Evolutionary conservation across 2,113 vertebrate species (phyloP).

Genomic region (Spilogale gracilis): DNA sequence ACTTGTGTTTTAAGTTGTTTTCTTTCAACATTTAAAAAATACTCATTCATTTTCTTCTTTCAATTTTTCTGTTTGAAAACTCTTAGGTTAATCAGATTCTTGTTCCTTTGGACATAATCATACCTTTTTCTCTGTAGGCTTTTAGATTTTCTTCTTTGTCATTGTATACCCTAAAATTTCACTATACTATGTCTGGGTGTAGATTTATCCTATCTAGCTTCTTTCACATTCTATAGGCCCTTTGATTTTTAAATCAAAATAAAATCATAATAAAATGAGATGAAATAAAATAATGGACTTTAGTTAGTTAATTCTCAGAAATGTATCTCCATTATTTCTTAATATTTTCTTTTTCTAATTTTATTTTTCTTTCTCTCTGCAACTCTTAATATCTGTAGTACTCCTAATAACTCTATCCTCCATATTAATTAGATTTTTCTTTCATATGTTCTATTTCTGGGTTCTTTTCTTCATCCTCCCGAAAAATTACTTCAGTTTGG

Average conservation of each 20-base stretch:
- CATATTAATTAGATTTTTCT: slow-evolving; percentile 12
- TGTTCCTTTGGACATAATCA: background rate
- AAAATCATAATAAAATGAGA: background rate
- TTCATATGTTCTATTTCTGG: background rate
- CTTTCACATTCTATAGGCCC: background rate
- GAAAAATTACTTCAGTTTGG: background rate
- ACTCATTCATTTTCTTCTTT: background rate
- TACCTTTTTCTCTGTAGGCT: background rate
- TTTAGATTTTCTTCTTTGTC: background rate
- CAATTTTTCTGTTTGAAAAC: slow-evolving; percentile 17
- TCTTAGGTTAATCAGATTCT: background rate
- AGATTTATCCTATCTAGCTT: background rate
- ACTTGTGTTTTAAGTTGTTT: background rate
- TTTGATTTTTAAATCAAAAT: slow-evolving; percentile 42
- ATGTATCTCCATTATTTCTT: background rate
- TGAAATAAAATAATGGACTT: background rate
- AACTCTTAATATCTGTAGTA: background rate
- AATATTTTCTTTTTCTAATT: background rate
- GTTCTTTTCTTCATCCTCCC: background rate
- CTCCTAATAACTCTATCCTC: background rate
- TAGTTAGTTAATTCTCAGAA: background rate
- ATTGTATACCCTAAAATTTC: background rate
- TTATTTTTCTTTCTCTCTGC: background rate
- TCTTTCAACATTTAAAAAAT: slow-evolving; percentile 4
- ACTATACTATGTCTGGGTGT: background rate